Evolutionary conservation across 2,797 vertebrate genomes (phyloP), one percentile per base, ranked within the genome.

Genomic region (Gymnopithys bicolor): DNA sequence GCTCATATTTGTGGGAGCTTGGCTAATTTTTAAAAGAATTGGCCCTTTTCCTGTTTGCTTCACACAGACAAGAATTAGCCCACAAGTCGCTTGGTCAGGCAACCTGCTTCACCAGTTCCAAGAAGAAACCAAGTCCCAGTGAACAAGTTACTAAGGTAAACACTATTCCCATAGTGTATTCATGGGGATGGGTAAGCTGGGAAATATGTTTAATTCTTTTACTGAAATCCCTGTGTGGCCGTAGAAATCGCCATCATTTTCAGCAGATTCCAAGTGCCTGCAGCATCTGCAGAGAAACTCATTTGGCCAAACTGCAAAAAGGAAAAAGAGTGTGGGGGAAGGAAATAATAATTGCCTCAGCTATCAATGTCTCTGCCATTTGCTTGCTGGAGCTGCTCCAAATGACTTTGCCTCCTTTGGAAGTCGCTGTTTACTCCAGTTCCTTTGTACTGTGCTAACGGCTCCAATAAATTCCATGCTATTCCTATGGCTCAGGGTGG

Each of bases 261-360:
- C 62, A 78, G 28, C 52, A 71, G 23, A 85, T 68, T 78, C 73
- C 66, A 41, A 41, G 33, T 4, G 23, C 73, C 43, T 79, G n/a
- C 59, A 82, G 11, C 52, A 53, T 78, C 76, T 78, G 79, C 66
- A 88, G 32, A 77, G 70, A 87, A 94, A 86, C 39, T 86, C 39
- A n/a, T 90, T 81, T 91, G 73, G 66, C 62, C 24, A 39, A 87
- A 86, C 19, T 86, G 74, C 51, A 81, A 37, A 81, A 76, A 78
- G 62, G 82, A 81, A 12, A 89, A 91, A 92, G 69, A 25, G 79
- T 85, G 58, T 85, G 75, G 39, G 51, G 82, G 75, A 87, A 96
- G 73, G 89, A 93, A 93, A 80, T 76, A 92, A 85, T 92, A 96
- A 94, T 88, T 95, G 76, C 89, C 59, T 33, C 89, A 76, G 51